Evolutionary conservation across 2,797 vertebrate species (phyloP), one percentile per base, ranked within the genome.

Genomic region (Hydrolagus colliei): DNA sequence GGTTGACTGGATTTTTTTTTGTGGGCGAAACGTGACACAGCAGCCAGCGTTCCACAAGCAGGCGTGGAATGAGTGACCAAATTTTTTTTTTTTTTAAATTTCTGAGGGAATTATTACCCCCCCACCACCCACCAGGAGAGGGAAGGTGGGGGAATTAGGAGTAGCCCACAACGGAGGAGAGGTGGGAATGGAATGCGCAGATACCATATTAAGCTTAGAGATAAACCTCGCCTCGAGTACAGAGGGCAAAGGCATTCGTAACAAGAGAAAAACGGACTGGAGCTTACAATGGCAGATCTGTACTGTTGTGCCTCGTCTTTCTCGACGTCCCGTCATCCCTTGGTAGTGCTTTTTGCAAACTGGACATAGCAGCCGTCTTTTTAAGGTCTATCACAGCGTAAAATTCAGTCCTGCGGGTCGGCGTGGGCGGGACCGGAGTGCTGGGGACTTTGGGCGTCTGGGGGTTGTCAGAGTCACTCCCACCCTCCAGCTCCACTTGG

Each of bases 301-400:
- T 99, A 95, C 98, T 99, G 94, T 99, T 99, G 93, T 99, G 98
- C 88, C 98, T 95, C 80, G 98, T 99, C 93, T 99, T 99, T 92
- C 98, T 93, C 20, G 97, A 95, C 22, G 98, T 98, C 87, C 98
- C 98, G 41, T 99, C 98, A 32, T 99, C 98, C 86, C 96, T 94
- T 59, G 98, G 98, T 92, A 97, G 95, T 16, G 98, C 98, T 91
- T 97, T 95, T 93, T 99, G 98, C 91, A 99, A 92, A 90, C 94
- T 98, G 91, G 97, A 99, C 98, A 99, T 99, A 91, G 98, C 98
- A 84, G 95, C 97, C 0, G 98, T 99, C 94, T 99, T 99, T 92
- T 99, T 97, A 86, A 97, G 95, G 94, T 99, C 98, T 16, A 99
- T 99, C 86, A 99, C 95, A 12, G 98, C 98, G 14, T 99, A 99